Evolutionary conservation across 2,888 invertebrate species (phyloP).

Genomic region (Andrena camellia): DNA sequence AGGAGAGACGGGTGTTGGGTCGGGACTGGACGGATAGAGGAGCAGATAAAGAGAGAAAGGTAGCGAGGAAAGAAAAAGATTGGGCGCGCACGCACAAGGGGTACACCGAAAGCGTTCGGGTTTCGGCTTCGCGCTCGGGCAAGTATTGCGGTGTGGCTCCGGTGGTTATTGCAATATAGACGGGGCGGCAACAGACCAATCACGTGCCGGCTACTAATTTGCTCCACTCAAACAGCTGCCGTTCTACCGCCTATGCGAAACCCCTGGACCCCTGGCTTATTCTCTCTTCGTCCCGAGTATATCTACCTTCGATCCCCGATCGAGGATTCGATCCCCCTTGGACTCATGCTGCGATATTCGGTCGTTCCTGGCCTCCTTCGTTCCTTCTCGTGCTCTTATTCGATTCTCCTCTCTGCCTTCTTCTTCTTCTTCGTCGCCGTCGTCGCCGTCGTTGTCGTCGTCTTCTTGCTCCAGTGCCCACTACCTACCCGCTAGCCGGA

Average conservation of each 20-base stretch:
- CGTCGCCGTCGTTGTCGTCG: conserved; percentile 64
- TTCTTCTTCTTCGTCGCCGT: conserved; percentile 55
- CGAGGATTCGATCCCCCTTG: conserved; percentile 75
- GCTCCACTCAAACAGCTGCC: conserved; percentile 85
- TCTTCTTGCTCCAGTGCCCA: conserved; percentile 66
- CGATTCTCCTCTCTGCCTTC: conserved; percentile 63
- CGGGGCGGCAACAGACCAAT: conserved; percentile 85
- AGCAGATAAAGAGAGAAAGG: conserved; percentile 17
- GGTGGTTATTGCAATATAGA: conserved; percentile 81
- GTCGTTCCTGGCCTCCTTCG: conserved; percentile 72
- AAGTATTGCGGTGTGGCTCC: conserved; percentile 72
- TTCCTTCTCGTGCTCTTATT: conserved; percentile 71
- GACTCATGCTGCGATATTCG: conserved; percentile 81
- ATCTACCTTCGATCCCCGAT: conserved; percentile 76
- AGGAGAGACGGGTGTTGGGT: conserved; percentile 19
- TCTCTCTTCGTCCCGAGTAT: conserved; percentile 58
- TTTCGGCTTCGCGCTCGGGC: conserved; percentile 50
- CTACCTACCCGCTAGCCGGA: conserved; percentile 80
- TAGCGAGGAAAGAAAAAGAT: conserved; percentile 19
- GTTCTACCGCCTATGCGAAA: conserved; percentile 83
- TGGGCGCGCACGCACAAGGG: conserved; percentile 51
- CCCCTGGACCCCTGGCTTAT: conserved; percentile 75
- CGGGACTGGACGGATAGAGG: conserved; percentile 26
- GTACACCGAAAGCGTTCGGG: conserved; percentile 43
- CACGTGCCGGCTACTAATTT: conserved; percentile 85